Conservation (phyloP, 2,888 invertebrate genomes). For the Leucania comma region DNA sequence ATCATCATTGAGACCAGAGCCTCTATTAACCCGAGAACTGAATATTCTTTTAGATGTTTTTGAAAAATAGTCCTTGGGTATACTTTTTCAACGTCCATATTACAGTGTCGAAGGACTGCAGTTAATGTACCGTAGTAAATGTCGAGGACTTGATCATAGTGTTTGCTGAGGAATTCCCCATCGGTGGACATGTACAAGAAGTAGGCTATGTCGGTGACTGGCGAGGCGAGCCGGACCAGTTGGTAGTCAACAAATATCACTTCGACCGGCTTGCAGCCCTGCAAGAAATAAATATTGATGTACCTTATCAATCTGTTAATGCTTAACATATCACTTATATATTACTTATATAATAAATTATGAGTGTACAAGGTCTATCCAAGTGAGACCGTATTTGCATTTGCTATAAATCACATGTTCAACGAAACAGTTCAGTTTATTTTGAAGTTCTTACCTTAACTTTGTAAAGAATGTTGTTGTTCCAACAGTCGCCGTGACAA, state of each 20-base stretch:
- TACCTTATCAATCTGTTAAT: neutral
- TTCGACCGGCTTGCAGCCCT: constrained; percentile 79
- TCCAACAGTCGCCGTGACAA: constrained; percentile 85
- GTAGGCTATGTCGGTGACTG: constrained; percentile 80
- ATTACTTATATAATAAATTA: neutral
- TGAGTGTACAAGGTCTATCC: neutral
- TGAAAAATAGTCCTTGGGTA: constrained; percentile 77
- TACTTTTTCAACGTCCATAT: constrained; percentile 74
- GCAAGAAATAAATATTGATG: constrained; percentile 63
- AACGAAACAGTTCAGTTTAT: neutral
- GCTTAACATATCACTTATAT: neutral
- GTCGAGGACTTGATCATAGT: constrained; percentile 75
- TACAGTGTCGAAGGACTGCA: constrained; percentile 78
- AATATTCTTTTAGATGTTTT: constrained; percentile 77
- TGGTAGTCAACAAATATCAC: constrained; percentile 80
- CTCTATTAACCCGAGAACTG: constrained; percentile 81
- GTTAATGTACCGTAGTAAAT: constrained; percentile 81
- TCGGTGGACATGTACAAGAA: constrained; percentile 82
- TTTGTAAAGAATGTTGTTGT: constrained; percentile 79
- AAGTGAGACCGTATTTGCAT: neutral
- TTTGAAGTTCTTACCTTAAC: constrained; percentile 71
- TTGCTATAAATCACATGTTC: neutral
- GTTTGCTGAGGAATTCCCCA: constrained; percentile 71
- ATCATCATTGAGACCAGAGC: constrained; percentile 84
- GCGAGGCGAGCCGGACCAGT: constrained; percentile 78